Base-by-base conservation (phyloP, 2,888 invertebrate genomes). In the Eupithecia exiguata region DNA sequence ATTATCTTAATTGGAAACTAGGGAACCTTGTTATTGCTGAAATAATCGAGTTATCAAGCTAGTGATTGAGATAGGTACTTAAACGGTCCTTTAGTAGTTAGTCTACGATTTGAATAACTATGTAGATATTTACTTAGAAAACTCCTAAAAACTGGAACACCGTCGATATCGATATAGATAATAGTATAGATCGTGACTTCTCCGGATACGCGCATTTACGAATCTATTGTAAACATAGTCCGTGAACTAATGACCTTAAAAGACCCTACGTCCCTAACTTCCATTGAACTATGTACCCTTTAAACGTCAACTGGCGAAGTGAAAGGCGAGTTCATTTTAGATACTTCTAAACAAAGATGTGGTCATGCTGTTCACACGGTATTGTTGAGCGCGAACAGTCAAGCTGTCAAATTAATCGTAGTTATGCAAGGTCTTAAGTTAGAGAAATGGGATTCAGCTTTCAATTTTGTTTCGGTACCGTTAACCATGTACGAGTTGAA, bases 321-420 rank as follows among this genome's bases (percentile, higher is more conserved):
- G 93, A 93, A 93, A 93, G 93, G 92, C 88, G 86, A 86, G 88
- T 89, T 89, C 89, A 85, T 86, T 89, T 89, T 85, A 82, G 82
- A 72, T 84, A 83, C 82, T 82, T 84, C 84, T 83, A 83, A 84
- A 87, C 86, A 88, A 88, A 86, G 88, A 87, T 87, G 85, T 87
- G 86, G 88, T 83, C 88, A 86, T 80, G 83, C 81, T 84, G 85
- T 89, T 91, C 90, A 87, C 90, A 91, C 89, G 89, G 85, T 84
- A 88, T 88, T 88, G 88, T 87, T 86, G 82, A 84, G 83, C 83
- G 82, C 84, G 84, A 83, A 83, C 83, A 80, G 80, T 77, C 78
- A 78, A 78, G 75, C 78, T 83, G 80, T 82, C 84, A 83, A 81
- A 88, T 86, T 84, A 83, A 84, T 84, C 83, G 80, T 83, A 62